Evolutionary conservation across 2,797 vertebrate genomes (phyloP).

Genomic region (Gymnopithys bicolor): DNA sequence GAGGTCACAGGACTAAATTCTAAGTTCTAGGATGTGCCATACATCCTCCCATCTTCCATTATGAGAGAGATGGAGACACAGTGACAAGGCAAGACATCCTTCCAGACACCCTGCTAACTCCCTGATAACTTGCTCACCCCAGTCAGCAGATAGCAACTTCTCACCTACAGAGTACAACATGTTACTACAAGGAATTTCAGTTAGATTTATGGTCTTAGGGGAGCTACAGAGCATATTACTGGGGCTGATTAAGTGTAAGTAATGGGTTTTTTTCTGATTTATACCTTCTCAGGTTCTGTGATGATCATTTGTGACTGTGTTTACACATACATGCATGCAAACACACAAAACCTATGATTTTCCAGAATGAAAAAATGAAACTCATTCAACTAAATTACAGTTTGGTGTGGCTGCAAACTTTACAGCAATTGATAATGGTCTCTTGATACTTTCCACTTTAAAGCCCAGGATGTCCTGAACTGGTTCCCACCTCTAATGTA

Average conservation of each 20-base stretch:
- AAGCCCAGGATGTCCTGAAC: neutral
- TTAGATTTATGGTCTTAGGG: neutral
- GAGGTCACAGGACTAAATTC: neutral
- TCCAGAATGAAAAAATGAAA: neutral
- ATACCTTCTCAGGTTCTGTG: neutral
- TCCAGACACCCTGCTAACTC: accelerated
- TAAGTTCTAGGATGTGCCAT: too few species aligned
- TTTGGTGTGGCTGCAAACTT: neutral
- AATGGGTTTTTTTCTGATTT: neutral
- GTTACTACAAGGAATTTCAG: neutral
- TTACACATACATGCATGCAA: neutral
- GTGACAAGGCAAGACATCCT: neutral
- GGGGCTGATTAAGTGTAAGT: neutral
- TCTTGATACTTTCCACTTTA: neutral
- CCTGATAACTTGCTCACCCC: accelerated
- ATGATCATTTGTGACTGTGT: neutral
- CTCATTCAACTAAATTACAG: neutral
- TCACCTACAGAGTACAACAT: neutral
- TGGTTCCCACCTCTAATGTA: neutral
- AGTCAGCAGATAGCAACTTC: neutral
- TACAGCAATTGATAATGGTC: neutral
- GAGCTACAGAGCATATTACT: neutral
- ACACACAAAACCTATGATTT: neutral
- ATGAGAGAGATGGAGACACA: accelerated
- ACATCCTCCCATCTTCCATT: neutral